phyloP scores from a whole-genome alignment of 2,113 vertebrate genomes.

The Triplophysa tibetana region DNA sequence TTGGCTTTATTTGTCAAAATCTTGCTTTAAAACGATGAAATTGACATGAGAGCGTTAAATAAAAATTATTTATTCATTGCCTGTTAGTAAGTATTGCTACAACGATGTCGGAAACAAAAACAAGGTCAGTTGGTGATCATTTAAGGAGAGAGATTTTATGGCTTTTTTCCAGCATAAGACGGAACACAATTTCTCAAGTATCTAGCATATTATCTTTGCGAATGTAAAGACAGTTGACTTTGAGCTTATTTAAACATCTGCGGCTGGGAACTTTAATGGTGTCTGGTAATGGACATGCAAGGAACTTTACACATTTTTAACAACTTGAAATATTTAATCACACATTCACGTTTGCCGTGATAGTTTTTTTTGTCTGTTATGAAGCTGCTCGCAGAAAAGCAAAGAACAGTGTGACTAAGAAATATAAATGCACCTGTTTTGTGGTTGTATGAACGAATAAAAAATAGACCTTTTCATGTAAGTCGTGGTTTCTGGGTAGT shows the following conservation, averaged over 20 bases:
- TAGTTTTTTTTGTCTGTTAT: not conserved
- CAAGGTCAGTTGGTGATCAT: not conserved
- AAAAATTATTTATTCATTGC: too few species aligned
- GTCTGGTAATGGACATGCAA: not conserved
- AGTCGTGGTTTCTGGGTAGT: too few species aligned
- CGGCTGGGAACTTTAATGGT: not conserved
- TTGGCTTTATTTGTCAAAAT: too few species aligned
- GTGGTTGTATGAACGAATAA: too few species aligned
- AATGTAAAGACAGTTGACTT: not conserved
- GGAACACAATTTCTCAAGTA: not conserved
- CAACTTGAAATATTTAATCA: not conserved
- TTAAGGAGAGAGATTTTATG: not conserved
- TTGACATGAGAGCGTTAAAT: too few species aligned
- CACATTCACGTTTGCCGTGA: not conserved
- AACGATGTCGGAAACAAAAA: not conserved
- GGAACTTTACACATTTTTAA: conserved; percentile 6
- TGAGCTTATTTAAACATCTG: not conserved
- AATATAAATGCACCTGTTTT: too few species aligned
- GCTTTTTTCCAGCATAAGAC: not conserved
- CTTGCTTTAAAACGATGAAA: too few species aligned
- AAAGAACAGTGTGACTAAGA: too few species aligned
- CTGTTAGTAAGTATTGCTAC: too few species aligned
- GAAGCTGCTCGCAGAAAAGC: not conserved
- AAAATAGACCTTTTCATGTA: too few species aligned
- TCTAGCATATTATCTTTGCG: not conserved